Base-by-base conservation (phyloP, 2,888 invertebrate species). In the Eutolmus rufibarbis region DNA sequence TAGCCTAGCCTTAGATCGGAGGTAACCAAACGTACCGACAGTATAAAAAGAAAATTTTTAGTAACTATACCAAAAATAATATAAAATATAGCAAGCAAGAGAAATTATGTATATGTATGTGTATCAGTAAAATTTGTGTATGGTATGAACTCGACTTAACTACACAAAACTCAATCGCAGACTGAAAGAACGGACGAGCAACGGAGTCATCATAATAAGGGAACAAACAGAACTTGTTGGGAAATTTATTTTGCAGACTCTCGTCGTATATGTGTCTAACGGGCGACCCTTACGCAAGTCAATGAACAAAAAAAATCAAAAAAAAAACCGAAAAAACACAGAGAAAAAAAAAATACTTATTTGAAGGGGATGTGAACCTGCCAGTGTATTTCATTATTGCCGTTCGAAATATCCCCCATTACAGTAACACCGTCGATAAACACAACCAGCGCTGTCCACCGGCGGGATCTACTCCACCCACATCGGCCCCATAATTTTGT, bases 161-260 rank as follows among this genome's bases (percentile, higher is more conserved):
- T 92, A 92, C 92, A 92, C 92, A 92, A 92, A 92, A 92, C 92
- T 92, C 92, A 92, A 92, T 91, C 91, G 92, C 91, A 92, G 92
- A 92, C 92, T 92, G 92, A 92, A 92, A 92, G 92, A 92, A 92
- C 91, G 91, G 91, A 91, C 90, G 34, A 87, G 88, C 89, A 84
- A 87, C 89, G 86, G 43, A 87, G 81, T 88, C 81, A 88, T 88
- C 86, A 89, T 87, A 89, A 87, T 87, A 88, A 88, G 85, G 90
- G 89, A 90, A 88, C 87, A 86, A 88, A 89, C 87, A 88, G 87
- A 88, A 88, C 86, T 87, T 88, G 87, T 87, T 88, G 87, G 85
- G 87, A 88, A 87, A 88, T 87, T 86, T 51, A 86, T 81, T 87
- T 84, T 77, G 74, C 82, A 87, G 81, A 87, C 82, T 88, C 57